Conservation (phyloP, 2,888 invertebrate species). For the Perizoma flavofasciatum region DNA sequence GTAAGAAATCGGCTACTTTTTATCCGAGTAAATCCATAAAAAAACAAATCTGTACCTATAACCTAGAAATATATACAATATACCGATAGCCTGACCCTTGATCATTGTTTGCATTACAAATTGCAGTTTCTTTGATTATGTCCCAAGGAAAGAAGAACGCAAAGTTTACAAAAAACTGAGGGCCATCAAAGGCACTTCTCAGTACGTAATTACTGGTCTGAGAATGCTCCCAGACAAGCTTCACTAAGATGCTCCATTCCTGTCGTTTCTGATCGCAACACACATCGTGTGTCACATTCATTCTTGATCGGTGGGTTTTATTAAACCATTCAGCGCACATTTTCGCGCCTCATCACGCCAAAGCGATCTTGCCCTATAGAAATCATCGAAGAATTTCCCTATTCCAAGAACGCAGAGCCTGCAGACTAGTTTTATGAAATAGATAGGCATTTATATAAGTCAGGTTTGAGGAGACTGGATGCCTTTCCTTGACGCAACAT, state of each 20-base stretch:
- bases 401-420: constrained; percentile 14
- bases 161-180: too few species aligned
- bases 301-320: neutral
- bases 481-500: constrained; percentile 9
- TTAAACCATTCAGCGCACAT: too few species aligned
- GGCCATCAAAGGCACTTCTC: constrained; percentile 1
- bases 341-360: neutral
- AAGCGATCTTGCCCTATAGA: neutral
- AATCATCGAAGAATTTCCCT: constrained; percentile 9
- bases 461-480: constrained; percentile 33
- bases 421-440: constrained; percentile 7
- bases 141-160: too few species aligned
- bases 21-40: too few species aligned
- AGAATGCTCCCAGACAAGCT: neutral
- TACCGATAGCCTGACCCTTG: too few species aligned
- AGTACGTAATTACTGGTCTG: constrained; percentile 2
- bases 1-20: too few species aligned
- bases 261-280: too few species aligned
- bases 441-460: constrained; percentile 5
- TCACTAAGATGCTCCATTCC: too few species aligned
- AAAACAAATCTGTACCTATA: too few species aligned
- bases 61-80: too few species aligned
- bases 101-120: too few species aligned
- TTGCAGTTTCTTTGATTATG: too few species aligned
- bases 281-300: neutral